Percentiles rank a stretch among this genome's conserved stretches.
These are phyloP conservation scores for Alces alces DNA, from an alignment of 2,113 vertebrate species.

Conservation along the genomic window DNA sequence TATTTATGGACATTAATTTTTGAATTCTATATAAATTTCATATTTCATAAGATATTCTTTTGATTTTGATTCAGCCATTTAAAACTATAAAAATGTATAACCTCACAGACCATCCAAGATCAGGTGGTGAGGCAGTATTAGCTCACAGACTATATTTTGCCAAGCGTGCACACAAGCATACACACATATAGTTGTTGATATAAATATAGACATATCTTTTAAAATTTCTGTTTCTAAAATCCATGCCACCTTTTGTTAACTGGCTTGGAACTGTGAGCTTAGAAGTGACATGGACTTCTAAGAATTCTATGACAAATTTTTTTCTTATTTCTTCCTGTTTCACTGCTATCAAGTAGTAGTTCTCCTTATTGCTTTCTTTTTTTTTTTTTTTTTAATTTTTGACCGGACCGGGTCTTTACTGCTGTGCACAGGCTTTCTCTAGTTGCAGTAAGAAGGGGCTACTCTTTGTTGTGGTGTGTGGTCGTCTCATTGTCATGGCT, in stretches of 20 bases:
- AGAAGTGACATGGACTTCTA: not conserved
- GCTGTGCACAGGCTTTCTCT: not conserved
- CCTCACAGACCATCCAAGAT: not conserved
- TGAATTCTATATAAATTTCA: not conserved
- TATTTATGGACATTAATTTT: not conserved
- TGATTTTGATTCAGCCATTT: not conserved
- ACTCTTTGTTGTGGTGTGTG: not conserved
- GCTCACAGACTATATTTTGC: not conserved
- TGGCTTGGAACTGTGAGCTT: constrained; percentile 21
- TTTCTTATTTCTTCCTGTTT: constrained; percentile 9
- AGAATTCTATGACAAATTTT: not conserved
- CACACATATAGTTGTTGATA: not conserved
- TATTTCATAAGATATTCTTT: not conserved
- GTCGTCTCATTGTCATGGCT: not conserved
- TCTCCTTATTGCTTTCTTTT: not conserved
- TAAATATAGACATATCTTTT: not conserved
- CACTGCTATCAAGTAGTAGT: not conserved
- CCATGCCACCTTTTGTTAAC: not conserved
- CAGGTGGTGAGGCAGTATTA: not conserved
- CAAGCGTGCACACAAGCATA: not conserved
- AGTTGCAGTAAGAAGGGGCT: not conserved
- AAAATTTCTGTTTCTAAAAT: not conserved
- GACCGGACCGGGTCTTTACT: not conserved
- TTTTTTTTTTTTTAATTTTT: not conserved
- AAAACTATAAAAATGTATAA: not conserved